These are phyloP conservation scores for Torymus aiolomorphi DNA, from an alignment of 2,888 invertebrate genomes.

Conservation along the genomic window DNA sequence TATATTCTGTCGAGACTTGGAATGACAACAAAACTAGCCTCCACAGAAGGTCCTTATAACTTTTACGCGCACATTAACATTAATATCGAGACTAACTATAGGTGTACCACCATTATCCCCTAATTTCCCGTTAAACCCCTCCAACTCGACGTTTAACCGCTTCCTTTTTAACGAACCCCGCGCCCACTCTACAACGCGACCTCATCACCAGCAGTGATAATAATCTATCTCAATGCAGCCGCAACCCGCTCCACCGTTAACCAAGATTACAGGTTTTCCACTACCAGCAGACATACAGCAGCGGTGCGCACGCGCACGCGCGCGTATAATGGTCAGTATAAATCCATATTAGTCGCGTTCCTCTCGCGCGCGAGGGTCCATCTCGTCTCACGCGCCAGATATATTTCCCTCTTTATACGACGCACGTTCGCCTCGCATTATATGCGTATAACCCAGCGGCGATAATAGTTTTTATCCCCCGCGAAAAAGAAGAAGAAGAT, in stretches of 20 bases:
- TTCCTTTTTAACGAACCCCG: no score
- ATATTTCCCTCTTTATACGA: conserved; percentile 32
- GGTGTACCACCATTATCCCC: no score
- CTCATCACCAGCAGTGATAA: conserved; percentile 24
- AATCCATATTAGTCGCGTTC: conserved; percentile 45
- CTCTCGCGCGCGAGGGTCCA: background rate
- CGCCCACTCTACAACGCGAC: no score
- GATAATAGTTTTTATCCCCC: conserved; percentile 37
- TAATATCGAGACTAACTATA: no score
- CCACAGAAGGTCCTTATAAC: no score
- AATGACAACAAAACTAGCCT: no score
- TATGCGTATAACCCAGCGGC: conserved; percentile 17
- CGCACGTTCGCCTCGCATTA: conserved; percentile 20
- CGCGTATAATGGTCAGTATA: conserved; percentile 43
- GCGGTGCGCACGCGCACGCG: no score
- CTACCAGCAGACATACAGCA: no score
- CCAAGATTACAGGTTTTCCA: conserved; percentile 41
- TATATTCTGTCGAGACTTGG: no score
- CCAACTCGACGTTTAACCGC: no score
- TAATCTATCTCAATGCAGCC: conserved; percentile 36
- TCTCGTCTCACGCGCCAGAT: conserved; percentile 29
- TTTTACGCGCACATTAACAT: no score
- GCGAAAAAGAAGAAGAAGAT: background rate
- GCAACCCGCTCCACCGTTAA: conserved; percentile 2
- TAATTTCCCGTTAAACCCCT: no score